These are phyloP conservation scores for Heterodera carotae DNA, from an alignment of 1,140 invertebrate species.

Conservation along the genomic window DNA sequence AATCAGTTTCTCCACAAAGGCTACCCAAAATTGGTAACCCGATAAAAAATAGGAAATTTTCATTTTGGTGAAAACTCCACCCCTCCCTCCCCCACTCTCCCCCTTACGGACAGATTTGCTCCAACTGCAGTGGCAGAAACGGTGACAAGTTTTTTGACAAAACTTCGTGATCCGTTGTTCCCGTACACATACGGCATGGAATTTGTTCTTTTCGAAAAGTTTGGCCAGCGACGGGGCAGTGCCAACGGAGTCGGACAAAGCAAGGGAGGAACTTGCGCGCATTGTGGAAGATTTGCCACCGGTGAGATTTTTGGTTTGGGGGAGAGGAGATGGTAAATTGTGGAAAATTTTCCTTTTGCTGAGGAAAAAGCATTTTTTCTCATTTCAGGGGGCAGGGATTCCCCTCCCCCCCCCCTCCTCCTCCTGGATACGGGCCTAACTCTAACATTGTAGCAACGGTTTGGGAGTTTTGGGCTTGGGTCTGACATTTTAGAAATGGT, in stretches of 20 bases:
- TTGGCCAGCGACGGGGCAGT: too few species aligned
- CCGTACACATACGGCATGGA: conserved; percentile 35
- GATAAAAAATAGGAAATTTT: background rate
- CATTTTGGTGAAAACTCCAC: background rate
- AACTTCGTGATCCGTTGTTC: conserved; percentile 35
- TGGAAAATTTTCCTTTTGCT: too few species aligned
- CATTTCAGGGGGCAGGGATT: too few species aligned
- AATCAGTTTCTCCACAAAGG: conserved; percentile 25
- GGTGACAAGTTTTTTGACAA: conserved; percentile 28
- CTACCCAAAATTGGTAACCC: conserved; percentile 27
- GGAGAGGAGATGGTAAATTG: too few species aligned
- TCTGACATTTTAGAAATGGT: too few species aligned
- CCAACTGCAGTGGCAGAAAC: conserved; percentile 7
- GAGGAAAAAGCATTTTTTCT: too few species aligned
- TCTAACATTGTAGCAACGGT: background rate
- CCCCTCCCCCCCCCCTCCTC: too few species aligned
- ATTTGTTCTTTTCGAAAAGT: conserved; percentile 8
- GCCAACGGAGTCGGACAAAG: background rate
- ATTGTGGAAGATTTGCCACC: conserved; percentile 24
- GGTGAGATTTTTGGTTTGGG: background rate
- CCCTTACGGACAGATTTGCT: conserved; percentile 16
- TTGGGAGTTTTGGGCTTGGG: too few species aligned
- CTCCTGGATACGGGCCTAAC: background rate
- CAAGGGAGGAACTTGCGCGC: conserved; percentile 1
- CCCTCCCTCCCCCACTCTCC: too few species aligned